A percentile compares a stretch with the other conserved stretches of the same genome.
Evolutionary conservation across 2,113 vertebrate species (phyloP).

Genomic region (Pachyramphus minor): DNA sequence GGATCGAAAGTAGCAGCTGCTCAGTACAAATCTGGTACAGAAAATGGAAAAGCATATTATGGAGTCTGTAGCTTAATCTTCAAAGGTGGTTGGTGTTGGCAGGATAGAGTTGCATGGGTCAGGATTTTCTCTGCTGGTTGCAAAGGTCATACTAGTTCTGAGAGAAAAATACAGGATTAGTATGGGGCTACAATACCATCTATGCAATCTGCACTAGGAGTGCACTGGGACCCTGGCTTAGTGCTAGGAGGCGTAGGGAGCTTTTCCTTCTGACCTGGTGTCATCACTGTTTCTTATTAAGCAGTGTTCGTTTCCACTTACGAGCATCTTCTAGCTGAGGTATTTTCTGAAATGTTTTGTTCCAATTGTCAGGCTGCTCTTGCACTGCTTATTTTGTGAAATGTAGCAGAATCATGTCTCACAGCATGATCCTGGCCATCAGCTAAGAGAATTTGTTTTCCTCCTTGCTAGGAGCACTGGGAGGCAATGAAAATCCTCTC

Average conservation of each 20-base stretch:
- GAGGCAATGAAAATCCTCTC: neutral
- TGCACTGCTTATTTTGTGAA: neutral
- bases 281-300: neutral
- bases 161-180: neutral
- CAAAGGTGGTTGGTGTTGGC: neutral
- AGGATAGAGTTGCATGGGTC: neutral
- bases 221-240: neutral
- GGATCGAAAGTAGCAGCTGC: neutral
- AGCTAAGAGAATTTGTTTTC: neutral
- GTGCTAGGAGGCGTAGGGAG: neutral
- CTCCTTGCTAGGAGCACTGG: neutral
- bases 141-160: neutral
- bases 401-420: neutral
- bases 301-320: rapidly evolving
- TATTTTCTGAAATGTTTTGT: neutral
- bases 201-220: neutral
- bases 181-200: neutral
- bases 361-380: neutral
- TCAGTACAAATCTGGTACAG: neutral
- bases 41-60: neutral
- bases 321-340: neutral
- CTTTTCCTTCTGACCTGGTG: neutral
- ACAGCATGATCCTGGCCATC: constrained; percentile 20
- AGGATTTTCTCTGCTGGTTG: neutral
- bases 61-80: neutral